Conservation (phyloP, 1,140 invertebrate species). For the Asobara japonica region DNA sequence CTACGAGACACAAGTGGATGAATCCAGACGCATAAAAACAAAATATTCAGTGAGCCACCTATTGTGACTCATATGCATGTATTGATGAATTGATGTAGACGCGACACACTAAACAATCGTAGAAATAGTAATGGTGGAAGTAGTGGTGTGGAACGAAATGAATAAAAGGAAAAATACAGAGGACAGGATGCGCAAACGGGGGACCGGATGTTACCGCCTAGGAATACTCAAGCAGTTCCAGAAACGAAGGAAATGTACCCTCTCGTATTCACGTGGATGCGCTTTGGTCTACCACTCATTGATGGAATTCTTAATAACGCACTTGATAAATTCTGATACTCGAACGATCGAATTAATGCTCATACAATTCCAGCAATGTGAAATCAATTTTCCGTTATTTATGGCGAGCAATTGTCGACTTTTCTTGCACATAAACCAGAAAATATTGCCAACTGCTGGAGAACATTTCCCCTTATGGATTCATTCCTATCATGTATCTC, state of each 20-base stretch:
- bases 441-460: no score
- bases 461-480: background rate
- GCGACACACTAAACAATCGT: background rate
- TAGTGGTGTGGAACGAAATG: slow-evolving; percentile 13
- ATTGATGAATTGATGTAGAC: slow-evolving; percentile 11
- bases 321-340: background rate
- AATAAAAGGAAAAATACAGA: slow-evolving; percentile 31
- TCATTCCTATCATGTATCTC: background rate
- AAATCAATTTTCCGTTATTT: background rate
- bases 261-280: slow-evolving; percentile 24
- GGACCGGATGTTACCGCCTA: slow-evolving; percentile 53
- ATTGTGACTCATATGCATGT: background rate
- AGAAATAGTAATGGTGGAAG: slow-evolving; percentile 11
- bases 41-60: background rate
- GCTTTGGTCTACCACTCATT: background rate
- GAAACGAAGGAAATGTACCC: slow-evolving; percentile 57
- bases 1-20: background rate
- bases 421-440: background rate
- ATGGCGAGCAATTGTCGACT: background rate
- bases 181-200: slow-evolving; percentile 34
- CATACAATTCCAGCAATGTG: background rate
- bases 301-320: background rate
- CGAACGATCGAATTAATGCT: background rate
- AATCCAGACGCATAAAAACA: background rate
- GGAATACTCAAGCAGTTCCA: slow-evolving; percentile 59